Evolutionary conservation across 2,797 vertebrate genomes (phyloP).

Genomic region (Peromyscus melanophrys): DNA sequence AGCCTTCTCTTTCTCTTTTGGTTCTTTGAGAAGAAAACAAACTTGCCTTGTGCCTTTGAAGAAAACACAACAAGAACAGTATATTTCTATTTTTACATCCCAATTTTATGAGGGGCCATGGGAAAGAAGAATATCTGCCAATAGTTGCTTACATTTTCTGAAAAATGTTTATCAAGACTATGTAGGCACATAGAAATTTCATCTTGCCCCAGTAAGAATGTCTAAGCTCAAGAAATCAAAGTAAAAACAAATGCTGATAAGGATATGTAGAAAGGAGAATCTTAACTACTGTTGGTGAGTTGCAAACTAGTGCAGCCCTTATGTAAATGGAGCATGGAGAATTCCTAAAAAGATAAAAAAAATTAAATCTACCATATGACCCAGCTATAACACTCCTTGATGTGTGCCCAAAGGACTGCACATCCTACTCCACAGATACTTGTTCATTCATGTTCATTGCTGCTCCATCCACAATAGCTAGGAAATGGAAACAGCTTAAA

Average conservation of each 20-base stretch:
- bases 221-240: background rate
- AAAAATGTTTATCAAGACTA: constrained; percentile 62
- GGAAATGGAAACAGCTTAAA: background rate
- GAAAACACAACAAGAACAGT: constrained; percentile 34
- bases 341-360: background rate
- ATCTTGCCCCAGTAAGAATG: background rate
- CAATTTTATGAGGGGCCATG: constrained; percentile 52
- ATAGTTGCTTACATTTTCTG: constrained; percentile 74
- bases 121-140: constrained; percentile 25
- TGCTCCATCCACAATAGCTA: background rate
- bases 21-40: constrained; percentile 17
- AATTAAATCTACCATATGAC: background rate
- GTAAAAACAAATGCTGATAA: background rate
- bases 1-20: background rate
- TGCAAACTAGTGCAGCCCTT: background rate
- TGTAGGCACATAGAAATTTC: background rate
- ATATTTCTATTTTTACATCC: constrained; percentile 65
- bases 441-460: background rate
- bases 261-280: background rate
- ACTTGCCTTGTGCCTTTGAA: constrained; percentile 74
- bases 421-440: background rate
- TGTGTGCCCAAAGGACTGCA: background rate
- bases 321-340: background rate
- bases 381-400: background rate
- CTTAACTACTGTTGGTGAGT: background rate